Percentiles rank a stretch among this genome's conserved stretches.
Conservation (phyloP, 1,140 invertebrate species). For the Microplitis demolitor region DNA sequence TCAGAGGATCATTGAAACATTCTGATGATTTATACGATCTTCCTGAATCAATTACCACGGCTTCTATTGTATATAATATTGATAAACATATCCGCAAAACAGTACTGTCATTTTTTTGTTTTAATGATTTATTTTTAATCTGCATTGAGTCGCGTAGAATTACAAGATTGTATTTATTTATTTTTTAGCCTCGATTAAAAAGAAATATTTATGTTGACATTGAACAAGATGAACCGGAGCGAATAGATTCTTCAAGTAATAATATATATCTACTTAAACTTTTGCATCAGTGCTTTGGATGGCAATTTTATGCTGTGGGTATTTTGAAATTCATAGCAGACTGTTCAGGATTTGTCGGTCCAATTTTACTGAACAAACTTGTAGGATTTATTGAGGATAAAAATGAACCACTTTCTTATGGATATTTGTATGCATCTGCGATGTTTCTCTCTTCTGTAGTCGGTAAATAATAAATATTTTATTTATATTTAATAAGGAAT, state of each 20-base stretch:
- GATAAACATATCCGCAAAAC: slow-evolving; percentile 51
- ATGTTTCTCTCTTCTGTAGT: slow-evolving; percentile 72
- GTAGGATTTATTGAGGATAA: slow-evolving; percentile 82
- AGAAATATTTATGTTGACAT: slow-evolving; percentile 12
- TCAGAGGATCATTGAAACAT: slow-evolving; percentile 71
- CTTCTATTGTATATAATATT: slow-evolving; percentile 66
- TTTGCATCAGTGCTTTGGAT: slow-evolving; percentile 82
- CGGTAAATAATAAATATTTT: slow-evolving; percentile 54
- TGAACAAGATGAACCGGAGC: slow-evolving; percentile 32
- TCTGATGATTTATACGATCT: slow-evolving; percentile 87
- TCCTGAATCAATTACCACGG: slow-evolving; percentile 72
- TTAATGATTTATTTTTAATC: slow-evolving; percentile 27
- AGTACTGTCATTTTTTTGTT: slow-evolving; percentile 47
- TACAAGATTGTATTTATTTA: not conserved
- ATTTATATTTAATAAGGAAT: slow-evolving; percentile 5
- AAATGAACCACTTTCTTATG: slow-evolving; percentile 67
- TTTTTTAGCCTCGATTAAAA: slow-evolving; percentile 31
- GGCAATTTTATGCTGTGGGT: slow-evolving; percentile 88
- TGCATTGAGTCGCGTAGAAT: not conserved
- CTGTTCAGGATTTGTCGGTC: slow-evolving; percentile 82
- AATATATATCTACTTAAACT: slow-evolving; percentile 72
- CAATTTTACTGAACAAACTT: slow-evolving; percentile 83
- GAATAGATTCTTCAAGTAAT: slow-evolving; percentile 38
- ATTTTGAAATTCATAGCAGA: slow-evolving; percentile 86
- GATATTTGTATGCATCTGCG: slow-evolving; percentile 81